Conservation (phyloP, 2,888 invertebrate species). For the Chalcosyrphus nemorum region DNA sequence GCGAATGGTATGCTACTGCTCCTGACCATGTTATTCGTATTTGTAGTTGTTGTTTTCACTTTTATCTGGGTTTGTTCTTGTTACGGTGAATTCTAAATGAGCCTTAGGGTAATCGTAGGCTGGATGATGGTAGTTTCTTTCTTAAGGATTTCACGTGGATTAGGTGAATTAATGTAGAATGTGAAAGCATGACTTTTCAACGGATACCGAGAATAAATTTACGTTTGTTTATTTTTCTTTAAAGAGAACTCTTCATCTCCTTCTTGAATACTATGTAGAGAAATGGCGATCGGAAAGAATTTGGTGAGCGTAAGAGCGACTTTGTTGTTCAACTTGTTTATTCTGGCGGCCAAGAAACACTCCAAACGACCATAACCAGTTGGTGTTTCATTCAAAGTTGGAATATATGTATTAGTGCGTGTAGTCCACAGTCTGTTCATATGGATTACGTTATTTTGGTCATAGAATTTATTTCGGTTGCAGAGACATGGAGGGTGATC, state of each 20-base stretch:
- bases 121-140: neutral
- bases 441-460: no score
- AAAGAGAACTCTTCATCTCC: neutral
- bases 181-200: constrained; percentile 11
- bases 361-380: neutral
- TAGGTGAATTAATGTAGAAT: constrained; percentile 38
- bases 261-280: neutral
- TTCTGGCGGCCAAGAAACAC: neutral
- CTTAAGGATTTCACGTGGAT: constrained; percentile 35
- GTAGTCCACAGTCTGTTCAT: no score
- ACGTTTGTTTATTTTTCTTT: neutral
- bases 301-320: neutral
- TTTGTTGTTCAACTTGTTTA: neutral
- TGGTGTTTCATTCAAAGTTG: no score
- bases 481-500: no score
- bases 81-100: constrained; percentile 23
- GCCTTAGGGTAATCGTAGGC: neutral
- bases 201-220: neutral
- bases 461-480: no score
- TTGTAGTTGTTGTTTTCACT: constrained; percentile 37
- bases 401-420: no score
- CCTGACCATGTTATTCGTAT: neutral
- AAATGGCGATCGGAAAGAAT: neutral
- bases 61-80: neutral
- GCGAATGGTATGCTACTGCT: constrained; percentile 21